phyloP scores from a whole-genome alignment of 2,113 vertebrate species.

The Pachycephala philippinensis region DNA sequence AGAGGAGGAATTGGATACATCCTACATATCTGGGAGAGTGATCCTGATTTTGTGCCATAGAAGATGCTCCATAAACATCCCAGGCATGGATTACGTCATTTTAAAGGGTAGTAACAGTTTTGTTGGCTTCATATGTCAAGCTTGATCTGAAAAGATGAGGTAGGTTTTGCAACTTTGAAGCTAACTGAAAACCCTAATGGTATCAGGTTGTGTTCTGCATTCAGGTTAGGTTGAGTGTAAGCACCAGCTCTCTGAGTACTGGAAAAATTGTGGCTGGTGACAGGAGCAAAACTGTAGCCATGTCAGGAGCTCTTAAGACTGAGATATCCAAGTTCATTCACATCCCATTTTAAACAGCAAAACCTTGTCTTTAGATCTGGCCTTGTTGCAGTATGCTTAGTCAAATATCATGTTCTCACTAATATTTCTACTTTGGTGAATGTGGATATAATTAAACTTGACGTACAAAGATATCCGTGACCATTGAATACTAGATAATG shows the following conservation, averaged over 20 bases:
- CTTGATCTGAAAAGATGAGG: not conserved
- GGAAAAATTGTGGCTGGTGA: not conserved
- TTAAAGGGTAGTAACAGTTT: not conserved
- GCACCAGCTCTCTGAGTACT: not conserved
- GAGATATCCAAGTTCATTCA: not conserved
- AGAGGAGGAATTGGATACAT: not conserved
- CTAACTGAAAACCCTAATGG: not conserved
- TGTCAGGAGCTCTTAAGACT: not conserved
- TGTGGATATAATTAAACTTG: not conserved
- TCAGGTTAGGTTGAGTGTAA: not conserved
- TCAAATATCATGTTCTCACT: not conserved
- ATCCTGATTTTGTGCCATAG: not conserved
- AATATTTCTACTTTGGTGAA: not conserved
- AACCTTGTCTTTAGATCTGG: not conserved
- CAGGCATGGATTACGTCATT: not conserved
- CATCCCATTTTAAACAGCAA: not conserved
- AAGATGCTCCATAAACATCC: not conserved
- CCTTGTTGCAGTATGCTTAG: not conserved
- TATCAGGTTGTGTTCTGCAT: accelerated
- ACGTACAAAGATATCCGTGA: not conserved
- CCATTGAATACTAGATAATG: not conserved
- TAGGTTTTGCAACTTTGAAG: not conserved
- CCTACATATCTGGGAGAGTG: not conserved
- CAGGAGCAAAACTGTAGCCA: not conserved
- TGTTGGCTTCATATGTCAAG: not conserved